phyloP scores from a whole-genome alignment of 2,888 invertebrate genomes.

The Drosophila buzzatii region DNA sequence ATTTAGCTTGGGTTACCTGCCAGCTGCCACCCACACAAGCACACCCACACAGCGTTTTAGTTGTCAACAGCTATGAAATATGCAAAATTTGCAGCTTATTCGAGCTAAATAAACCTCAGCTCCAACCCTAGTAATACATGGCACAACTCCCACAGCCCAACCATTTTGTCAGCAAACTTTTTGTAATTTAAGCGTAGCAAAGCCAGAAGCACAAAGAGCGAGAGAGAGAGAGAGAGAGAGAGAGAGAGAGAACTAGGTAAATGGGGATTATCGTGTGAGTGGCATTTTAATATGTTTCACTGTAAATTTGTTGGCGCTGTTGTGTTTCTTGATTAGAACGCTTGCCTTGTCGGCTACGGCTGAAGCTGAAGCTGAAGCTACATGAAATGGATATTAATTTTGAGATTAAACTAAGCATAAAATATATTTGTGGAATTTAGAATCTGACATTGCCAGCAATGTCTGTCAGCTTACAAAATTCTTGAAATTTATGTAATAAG shows the following conservation, averaged over 20 bases:
- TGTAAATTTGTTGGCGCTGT: constrained; percentile 54
- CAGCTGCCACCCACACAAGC: constrained; percentile 20
- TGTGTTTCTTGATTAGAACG: constrained; percentile 40
- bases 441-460: constrained; percentile 25
- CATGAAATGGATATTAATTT: constrained; percentile 77
- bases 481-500: constrained; percentile 7
- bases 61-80: constrained; percentile 75
- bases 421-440: constrained; percentile 31
- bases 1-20: constrained; percentile 69
- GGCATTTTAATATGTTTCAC: constrained; percentile 77
- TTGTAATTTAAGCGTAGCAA: constrained; percentile 41
- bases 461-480: background rate
- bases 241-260: constrained; percentile 9
- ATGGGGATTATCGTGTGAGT: constrained; percentile 73
- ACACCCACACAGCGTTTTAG: constrained; percentile 5
- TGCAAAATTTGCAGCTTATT: constrained; percentile 80
- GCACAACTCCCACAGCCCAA: constrained; percentile 21
- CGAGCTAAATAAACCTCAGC: constrained; percentile 62
- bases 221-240: background rate
- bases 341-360: constrained; percentile 37
- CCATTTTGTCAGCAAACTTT: constrained; percentile 63
- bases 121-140: constrained; percentile 29
- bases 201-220: background rate
- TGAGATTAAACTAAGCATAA: constrained; percentile 43
- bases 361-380: constrained; percentile 24